Evolutionary conservation across 2,888 invertebrate genomes (phyloP).

Genomic region (Lepetodrilus schrolli): DNA sequence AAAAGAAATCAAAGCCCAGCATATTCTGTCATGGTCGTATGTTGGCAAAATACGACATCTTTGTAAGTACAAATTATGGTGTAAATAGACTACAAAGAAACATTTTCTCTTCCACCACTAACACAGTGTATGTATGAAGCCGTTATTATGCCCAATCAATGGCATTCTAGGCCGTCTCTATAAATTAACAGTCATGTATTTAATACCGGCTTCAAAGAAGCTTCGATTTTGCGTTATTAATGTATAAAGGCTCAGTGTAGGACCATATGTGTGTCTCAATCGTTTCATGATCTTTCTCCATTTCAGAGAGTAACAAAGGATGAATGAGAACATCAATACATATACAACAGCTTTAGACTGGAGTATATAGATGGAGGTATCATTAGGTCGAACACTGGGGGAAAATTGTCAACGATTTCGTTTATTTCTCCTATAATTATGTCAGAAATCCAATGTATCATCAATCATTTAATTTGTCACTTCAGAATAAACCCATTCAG

Average conservation of each 20-base stretch:
- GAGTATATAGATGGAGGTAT: neutral
- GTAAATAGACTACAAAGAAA: neutral
- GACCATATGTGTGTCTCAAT: neutral
- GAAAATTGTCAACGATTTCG: slow-evolving; percentile 12
- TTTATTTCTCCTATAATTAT: neutral
- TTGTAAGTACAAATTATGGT: neutral
- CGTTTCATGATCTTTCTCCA: neutral
- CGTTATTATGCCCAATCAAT: neutral
- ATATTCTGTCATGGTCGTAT: neutral
- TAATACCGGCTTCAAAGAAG: neutral
- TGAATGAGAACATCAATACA: neutral
- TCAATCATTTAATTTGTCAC: slow-evolving; percentile 17
- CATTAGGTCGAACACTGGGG: neutral
- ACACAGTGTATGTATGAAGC: neutral
- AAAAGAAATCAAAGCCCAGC: neutral
- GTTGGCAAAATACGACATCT: neutral
- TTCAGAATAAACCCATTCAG: neutral
- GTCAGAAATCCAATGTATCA: neutral
- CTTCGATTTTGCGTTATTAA: slow-evolving; percentile 1
- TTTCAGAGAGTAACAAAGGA: neutral
- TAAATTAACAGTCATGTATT: slow-evolving; percentile 6
- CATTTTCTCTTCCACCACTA: neutral
- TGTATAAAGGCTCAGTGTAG: neutral
- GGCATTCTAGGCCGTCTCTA: neutral
- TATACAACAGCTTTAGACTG: neutral